phyloP scores from a whole-genome alignment of 2,888 invertebrate genomes.

The Linnaemya tessellans region DNA sequence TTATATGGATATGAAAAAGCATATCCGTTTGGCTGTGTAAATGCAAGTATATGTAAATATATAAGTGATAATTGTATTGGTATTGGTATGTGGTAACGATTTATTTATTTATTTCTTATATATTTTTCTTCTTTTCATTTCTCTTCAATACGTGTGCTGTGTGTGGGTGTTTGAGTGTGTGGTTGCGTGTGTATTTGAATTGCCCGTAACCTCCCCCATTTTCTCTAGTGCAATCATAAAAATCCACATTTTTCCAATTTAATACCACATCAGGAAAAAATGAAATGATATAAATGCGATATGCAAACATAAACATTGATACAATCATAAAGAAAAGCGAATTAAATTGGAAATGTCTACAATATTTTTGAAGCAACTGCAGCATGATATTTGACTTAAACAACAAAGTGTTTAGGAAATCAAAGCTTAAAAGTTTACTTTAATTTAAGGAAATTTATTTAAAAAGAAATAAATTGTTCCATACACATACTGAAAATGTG shows the following conservation, averaged over 20 bases:
- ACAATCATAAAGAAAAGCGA: conserved; percentile 59
- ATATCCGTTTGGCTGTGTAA: conserved; percentile 2
- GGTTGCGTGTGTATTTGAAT: conserved; percentile 20
- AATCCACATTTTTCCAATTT: conserved; percentile 66
- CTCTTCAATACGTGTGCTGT: background rate
- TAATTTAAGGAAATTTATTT: background rate
- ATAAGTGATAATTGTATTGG: conserved; percentile 60
- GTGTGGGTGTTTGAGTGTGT: background rate
- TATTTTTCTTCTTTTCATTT: conserved; percentile 28
- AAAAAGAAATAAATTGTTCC: background rate
- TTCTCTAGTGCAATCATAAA: conserved; percentile 61
- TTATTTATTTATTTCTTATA: conserved; percentile 63
- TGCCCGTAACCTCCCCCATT: conserved; percentile 58
- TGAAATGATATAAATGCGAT: conserved; percentile 54
- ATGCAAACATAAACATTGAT: conserved; percentile 68
- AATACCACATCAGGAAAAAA: conserved; percentile 57
- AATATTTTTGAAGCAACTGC: conserved; percentile 8
- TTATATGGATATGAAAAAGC: background rate
- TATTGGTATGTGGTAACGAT: conserved; percentile 68
- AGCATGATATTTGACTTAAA: background rate
- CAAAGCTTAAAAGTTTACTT: too few species aligned
- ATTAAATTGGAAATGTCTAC: conserved; percentile 64
- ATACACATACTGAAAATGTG: background rate
- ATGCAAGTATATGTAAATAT: conserved; percentile 14
- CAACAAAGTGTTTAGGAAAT: background rate